Base-by-base conservation (phyloP, 2,888 invertebrate genomes). In the Melinaea menophilus region DNA sequence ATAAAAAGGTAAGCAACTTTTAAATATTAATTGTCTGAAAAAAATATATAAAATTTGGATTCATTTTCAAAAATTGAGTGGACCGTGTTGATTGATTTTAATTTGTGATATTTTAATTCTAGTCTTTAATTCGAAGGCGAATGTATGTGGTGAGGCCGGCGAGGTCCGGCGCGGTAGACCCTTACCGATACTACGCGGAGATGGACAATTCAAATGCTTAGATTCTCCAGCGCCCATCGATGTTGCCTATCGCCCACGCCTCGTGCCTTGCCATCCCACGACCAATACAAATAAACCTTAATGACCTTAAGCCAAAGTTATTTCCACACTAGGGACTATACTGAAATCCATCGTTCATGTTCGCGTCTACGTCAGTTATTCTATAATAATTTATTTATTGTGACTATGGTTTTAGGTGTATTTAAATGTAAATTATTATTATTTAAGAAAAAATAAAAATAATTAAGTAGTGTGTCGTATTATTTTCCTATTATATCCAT, bases 121-220 rank as follows among this genome's bases (percentile, higher is more conserved):
- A 90, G 89, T 90, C 83, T 90, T 90, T 89, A 90, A 90, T 88
- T 88, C 86, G 84, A 89, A 93, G 93, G 85, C 92, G 93, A 79
- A 92, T 92, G 65, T 93, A 92, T 82, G 92, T 93, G 79, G 91
- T 93, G 82, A 90, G 93, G 78, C 93, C 93, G 75, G 89, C 92
- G 68, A 91, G 91, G 78, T 79, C 85, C 72, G 87, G 80, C 74
- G 83, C 90, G 73, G 84, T 90, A 79, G 93, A 93, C 81, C 93
- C 93, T 64, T 93, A 93, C 82, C 91, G 89, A 73, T 92, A 92
- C 80, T 92, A 92, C 79, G 91, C 91, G 72, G 92, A 84, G 79
- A 82, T 81, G 72, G 82, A 59, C 48, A 57, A 11, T 34, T 33
- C 35, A 7, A 13, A 33, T n/a, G 55, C 55, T 35, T 9, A 13